These are phyloP conservation scores for Acridotheres tristis DNA, from an alignment of 2,797 vertebrate genomes.

Conservation along the genomic window DNA sequence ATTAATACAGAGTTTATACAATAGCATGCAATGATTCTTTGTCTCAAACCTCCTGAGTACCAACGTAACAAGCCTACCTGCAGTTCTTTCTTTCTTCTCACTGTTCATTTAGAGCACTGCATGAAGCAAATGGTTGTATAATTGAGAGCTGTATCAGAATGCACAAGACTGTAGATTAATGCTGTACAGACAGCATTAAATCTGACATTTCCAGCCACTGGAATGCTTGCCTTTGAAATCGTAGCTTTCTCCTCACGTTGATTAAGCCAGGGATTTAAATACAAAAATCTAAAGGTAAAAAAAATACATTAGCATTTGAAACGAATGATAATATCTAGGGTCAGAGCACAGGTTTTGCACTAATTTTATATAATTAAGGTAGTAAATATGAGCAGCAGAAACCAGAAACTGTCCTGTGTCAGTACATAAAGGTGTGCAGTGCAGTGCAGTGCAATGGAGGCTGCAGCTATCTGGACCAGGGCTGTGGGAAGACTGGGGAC, in stretches of 20 bases:
- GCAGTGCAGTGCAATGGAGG: neutral
- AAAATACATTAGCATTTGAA: neutral
- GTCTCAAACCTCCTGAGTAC: neutral
- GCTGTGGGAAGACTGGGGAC: neutral
- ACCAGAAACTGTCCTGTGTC: neutral
- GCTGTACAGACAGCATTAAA: neutral
- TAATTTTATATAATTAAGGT: neutral
- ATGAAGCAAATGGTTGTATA: constrained; percentile 26
- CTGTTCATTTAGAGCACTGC: neutral
- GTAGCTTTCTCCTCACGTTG: neutral
- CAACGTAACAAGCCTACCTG: constrained; percentile 15
- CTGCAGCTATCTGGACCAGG: neutral
- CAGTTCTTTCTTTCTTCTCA: neutral
- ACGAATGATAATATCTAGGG: neutral
- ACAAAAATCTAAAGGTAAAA: neutral
- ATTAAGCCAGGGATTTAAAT: neutral
- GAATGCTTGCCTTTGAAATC: neutral
- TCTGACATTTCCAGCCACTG: neutral
- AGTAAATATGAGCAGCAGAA: neutral
- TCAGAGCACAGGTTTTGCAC: neutral
- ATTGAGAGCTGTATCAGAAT: constrained; percentile 43
- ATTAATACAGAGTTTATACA: constrained; percentile 3
- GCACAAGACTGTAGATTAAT: neutral
- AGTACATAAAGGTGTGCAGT: neutral
- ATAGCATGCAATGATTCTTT: neutral